phyloP scores from a whole-genome alignment of 2,113 vertebrate species.

The Mirza zaza region DNA sequence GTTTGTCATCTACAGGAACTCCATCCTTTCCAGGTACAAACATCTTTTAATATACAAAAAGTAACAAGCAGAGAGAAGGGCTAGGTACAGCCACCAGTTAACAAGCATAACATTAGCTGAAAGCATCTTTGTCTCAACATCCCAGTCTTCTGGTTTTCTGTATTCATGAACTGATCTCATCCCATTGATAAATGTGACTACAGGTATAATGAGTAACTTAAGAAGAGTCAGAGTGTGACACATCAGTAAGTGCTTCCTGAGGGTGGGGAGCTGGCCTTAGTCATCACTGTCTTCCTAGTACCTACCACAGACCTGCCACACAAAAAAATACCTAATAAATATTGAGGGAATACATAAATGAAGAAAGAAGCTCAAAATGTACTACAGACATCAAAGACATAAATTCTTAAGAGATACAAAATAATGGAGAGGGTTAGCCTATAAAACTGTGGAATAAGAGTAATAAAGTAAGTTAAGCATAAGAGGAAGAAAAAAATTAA shows the following conservation, averaged over 20 bases:
- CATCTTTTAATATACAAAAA: slow-evolving; percentile 19
- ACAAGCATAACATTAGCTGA: neutral
- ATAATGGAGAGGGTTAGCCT: neutral
- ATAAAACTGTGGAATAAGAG: neutral
- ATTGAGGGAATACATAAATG: neutral
- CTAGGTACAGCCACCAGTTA: neutral
- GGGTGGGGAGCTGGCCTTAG: neutral
- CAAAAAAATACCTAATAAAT: slow-evolving; percentile 36
- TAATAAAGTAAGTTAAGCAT: slow-evolving; percentile 44
- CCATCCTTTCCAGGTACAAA: neutral
- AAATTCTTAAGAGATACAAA: slow-evolving; percentile 18
- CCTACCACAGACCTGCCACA: neutral
- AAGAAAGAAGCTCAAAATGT: slow-evolving; percentile 45
- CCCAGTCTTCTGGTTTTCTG: neutral
- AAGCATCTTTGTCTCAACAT: neutral
- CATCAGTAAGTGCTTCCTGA: neutral
- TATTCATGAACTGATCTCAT: neutral
- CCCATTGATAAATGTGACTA: neutral
- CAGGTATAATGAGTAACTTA: neutral
- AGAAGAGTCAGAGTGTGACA: neutral
- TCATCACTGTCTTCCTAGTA: neutral
- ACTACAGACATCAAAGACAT: neutral
- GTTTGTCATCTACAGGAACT: neutral
- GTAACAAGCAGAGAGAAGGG: neutral
- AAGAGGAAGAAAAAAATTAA: slow-evolving; percentile 48